Evolutionary conservation across 1,140 invertebrate genomes (phyloP).

Genomic region (Megalopta genalis): DNA sequence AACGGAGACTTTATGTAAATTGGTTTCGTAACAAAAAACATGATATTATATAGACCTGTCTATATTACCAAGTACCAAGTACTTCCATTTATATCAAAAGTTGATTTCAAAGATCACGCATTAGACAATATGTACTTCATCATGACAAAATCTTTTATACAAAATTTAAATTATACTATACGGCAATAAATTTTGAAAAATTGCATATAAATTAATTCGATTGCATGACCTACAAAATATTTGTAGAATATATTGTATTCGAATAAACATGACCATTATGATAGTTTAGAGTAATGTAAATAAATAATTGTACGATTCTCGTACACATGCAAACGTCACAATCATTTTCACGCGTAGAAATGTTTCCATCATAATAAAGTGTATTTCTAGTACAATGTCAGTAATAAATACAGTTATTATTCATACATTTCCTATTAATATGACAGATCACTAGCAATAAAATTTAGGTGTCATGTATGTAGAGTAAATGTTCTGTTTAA

Average conservation of each 20-base stretch:
- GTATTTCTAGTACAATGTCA: conserved; percentile 55
- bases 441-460: conserved; percentile 58
- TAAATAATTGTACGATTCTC: conserved; percentile 56
- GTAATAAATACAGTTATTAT: conserved; percentile 67
- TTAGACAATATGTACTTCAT: background rate
- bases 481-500: conserved; percentile 54
- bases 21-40: conserved; percentile 9
- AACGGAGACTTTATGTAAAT: background rate
- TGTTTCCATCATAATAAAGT: conserved; percentile 60
- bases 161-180: background rate
- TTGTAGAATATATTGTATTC: conserved; percentile 1
- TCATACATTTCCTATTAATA: conserved; percentile 60
- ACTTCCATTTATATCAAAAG: background rate
- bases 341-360: conserved; percentile 51
- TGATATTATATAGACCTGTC: conserved; percentile 6
- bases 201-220: background rate
- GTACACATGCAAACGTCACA: conserved; percentile 51
- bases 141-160: too few species aligned
- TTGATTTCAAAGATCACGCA: conserved; percentile 12
- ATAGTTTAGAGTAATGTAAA: conserved; percentile 31
- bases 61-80: conserved; percentile 14
- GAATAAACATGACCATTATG: background rate
- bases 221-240: background rate
- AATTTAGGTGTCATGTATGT: conserved; percentile 53
- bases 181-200: background rate